Percentiles rank a stretch among this genome's conserved stretches.
Conservation (phyloP, 2,888 invertebrate genomes). For the Drosophila sordidula region DNA sequence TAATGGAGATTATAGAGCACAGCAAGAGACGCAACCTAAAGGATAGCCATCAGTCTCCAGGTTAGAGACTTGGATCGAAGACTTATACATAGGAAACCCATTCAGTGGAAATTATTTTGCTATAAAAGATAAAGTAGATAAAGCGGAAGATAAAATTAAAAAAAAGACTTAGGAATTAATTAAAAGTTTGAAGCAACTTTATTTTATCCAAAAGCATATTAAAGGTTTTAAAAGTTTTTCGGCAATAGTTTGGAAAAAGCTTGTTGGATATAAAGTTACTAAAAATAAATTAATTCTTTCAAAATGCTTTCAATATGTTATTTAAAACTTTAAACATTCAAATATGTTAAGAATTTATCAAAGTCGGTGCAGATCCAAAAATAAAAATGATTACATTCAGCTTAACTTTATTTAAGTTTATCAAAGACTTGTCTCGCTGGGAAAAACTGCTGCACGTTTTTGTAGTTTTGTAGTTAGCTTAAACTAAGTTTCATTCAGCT, state of each 20-base stretch:
- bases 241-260: too few relatives aligned
- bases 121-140: neutral
- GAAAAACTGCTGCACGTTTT: constrained; percentile 50
- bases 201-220: constrained; percentile 2
- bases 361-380: neutral
- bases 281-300: too few relatives aligned
- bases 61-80: neutral
- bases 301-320: too few relatives aligned
- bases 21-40: constrained; percentile 26
- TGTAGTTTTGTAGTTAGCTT: constrained; percentile 23
- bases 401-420: constrained; percentile 15
- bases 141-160: neutral
- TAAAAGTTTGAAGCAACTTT: too few relatives aligned
- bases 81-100: neutral
- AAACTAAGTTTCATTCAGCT: constrained; percentile 7
- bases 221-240: neutral
- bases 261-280: too few relatives aligned
- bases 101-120: constrained; percentile 28
- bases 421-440: constrained; percentile 12
- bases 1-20: constrained; percentile 70
- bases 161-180: too few relatives aligned
- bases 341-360: constrained; percentile 5
- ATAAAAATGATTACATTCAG: constrained; percentile 18
- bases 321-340: neutral
- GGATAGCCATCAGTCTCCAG: constrained; percentile 1